Conservation (phyloP, 2,888 invertebrate species). For the Ganaspis brasiliensis region DNA sequence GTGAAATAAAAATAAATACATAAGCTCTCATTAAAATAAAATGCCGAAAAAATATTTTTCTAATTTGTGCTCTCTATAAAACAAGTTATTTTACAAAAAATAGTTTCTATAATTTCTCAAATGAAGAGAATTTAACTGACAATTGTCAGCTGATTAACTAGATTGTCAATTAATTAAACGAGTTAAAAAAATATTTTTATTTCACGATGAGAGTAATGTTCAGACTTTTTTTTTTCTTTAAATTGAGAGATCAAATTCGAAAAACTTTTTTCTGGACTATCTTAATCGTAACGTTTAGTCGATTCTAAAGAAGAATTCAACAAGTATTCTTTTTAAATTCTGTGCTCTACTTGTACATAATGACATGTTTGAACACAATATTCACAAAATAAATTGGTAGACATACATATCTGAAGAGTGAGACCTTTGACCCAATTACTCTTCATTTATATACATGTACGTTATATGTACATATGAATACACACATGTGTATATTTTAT, state of each 20-base stretch:
- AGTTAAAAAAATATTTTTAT: background rate
- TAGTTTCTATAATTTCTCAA: background rate
- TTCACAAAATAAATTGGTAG: constrained; percentile 52
- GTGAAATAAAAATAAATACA: constrained; percentile 3
- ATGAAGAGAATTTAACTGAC: background rate
- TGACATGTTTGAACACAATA: constrained; percentile 55
- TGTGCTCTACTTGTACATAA: constrained; percentile 52
- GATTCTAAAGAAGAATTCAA: constrained; percentile 37
- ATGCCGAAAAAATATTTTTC: background rate
- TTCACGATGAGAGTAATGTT: constrained; percentile 3
- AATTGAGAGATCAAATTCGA: constrained; percentile 54
- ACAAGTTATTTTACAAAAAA: background rate
- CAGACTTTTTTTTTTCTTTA: constrained; percentile 42
- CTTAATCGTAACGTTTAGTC: background rate
- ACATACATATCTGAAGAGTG: constrained; percentile 9
- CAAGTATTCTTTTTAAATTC: constrained; percentile 46
- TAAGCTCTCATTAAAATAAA: background rate
- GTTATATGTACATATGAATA: constrained; percentile 40
- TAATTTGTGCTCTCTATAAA: constrained; percentile 18
- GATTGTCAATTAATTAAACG: background rate
- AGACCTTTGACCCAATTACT: background rate
- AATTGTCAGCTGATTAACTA: too few species aligned
- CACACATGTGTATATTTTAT: constrained; percentile 47
- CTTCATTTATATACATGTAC: constrained; percentile 18
- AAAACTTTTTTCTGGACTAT: constrained; percentile 38